These are phyloP conservation scores for Hyles lineata DNA, from an alignment of 2,888 invertebrate species.

Conservation along the genomic window DNA sequence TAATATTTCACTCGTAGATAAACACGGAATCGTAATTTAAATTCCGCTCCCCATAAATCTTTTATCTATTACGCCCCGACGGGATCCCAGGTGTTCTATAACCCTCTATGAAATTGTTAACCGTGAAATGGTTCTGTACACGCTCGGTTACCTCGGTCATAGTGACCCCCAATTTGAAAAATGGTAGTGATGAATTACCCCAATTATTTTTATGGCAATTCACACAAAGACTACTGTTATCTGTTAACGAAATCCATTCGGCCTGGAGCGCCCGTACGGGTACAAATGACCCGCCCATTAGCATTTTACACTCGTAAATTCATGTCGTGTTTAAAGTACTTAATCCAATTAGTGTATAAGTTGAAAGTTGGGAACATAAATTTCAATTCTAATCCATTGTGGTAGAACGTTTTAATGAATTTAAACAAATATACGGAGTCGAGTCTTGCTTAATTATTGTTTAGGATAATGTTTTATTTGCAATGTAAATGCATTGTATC, in stretches of 20 bases:
- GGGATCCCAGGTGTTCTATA: conserved; percentile 15
- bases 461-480: not conserved
- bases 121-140: conserved; percentile 24
- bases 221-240: conserved; percentile 41
- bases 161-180: conserved; percentile 57
- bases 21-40: not conserved
- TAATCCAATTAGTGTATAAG: conserved; percentile 33
- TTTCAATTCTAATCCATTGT: conserved; percentile 29
- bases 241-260: conserved; percentile 44
- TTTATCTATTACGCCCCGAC: conserved; percentile 3
- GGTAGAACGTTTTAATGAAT: conserved; percentile 8
- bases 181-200: conserved; percentile 73
- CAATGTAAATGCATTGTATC: not conserved
- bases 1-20: not conserved
- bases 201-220: conserved; percentile 71
- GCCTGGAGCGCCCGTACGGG: conserved; percentile 31
- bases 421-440: conserved; percentile 14
- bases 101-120: conserved; percentile 4
- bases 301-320: conserved; percentile 41
- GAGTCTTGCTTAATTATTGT: not conserved
- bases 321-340: conserved; percentile 31
- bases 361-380: conserved; percentile 29
- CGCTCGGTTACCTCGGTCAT: conserved; percentile 9
- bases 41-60: not conserved
- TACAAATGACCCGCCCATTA: conserved; percentile 36